Base-by-base conservation (phyloP, 2,888 invertebrate species). In the Callyntrura sp. region DNA sequence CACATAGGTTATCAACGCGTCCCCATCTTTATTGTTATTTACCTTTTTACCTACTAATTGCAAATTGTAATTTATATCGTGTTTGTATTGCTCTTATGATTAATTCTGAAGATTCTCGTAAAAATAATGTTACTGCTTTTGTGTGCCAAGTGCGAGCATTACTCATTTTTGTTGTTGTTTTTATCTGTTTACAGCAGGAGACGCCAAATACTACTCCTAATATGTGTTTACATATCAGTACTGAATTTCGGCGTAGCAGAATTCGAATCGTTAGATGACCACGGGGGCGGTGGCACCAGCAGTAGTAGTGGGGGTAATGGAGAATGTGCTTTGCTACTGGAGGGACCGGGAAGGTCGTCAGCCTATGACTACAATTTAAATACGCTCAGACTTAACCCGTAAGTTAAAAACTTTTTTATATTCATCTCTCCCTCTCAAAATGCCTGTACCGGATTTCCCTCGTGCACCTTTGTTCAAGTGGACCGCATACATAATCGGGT, bases 361-460 rank as follows among this genome's bases (percentile, higher is more conserved):
- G 96, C 96, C 17, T 98, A 97, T 94, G 98, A 98, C 95, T 98
- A 98, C 94, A 97, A 97, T 94, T 96, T 97, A 93, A 98, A 98
- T 95, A 95, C 98, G 91, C 96, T 98, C 78, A 96, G 97, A 93
- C 96, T 96, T 93, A 94, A 94, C 51, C 95, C 96, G 97, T 98
- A 95, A 97, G 97, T 97, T 94, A 91, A 17, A 48, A 11, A 14
- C 51, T 81, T 83, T 28, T 62, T 81, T 86, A 62, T 2, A 14
- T 35, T 35, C n/a, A n/a, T n/a, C n/a, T n/a, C n/a, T n/a, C n/a
- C n/a, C n/a, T n/a, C n/a, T n/a, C n/a, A n/a, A n/a, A n/a, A n/a
- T n/a, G n/a, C n/a, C n/a, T n/a, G n/a, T n/a, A n/a, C n/a, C n/a
- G n/a, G n/a, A n/a, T n/a, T n/a, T n/a, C n/a, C n/a, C n/a, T n/a